phyloP scores from a whole-genome alignment of 2,113 vertebrate species.

The Myotis brandtii region DNA sequence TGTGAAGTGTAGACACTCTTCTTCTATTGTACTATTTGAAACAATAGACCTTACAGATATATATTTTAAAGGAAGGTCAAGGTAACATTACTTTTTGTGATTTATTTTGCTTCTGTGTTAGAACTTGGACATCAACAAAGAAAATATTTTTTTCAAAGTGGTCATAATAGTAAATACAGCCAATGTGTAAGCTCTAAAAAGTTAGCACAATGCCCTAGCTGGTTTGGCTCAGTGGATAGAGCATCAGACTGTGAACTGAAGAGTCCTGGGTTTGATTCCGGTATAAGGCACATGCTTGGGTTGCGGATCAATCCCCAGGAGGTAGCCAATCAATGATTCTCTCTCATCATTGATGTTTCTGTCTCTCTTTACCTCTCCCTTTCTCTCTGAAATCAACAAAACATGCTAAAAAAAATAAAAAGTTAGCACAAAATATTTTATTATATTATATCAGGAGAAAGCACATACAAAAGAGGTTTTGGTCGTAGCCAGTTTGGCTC shows the following conservation, averaged over 20 bases:
- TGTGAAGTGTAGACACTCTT: neutral
- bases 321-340: too few relatives aligned
- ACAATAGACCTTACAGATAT: neutral
- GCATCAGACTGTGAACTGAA: too few relatives aligned
- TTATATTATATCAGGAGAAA: neutral
- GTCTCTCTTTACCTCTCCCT: too few relatives aligned
- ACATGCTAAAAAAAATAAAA: too few relatives aligned
- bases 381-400: too few relatives aligned
- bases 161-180: neutral
- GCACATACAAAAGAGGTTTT: neutral
- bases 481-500: too few relatives aligned
- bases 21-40: neutral
- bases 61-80: slow-evolving; percentile 45
- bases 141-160: slow-evolving; percentile 18
- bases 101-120: slow-evolving; percentile 48
- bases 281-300: too few relatives aligned
- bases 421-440: neutral
- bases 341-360: too few relatives aligned
- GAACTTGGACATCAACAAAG: neutral
- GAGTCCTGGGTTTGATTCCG: too few relatives aligned
- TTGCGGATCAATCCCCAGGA: too few relatives aligned
- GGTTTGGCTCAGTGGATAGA: too few relatives aligned
- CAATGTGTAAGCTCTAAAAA: neutral
- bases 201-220: neutral
- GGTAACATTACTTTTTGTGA: neutral